Base-by-base conservation (phyloP, 2,797 vertebrate genomes). In the Parotocinclus haroldoi region DNA sequence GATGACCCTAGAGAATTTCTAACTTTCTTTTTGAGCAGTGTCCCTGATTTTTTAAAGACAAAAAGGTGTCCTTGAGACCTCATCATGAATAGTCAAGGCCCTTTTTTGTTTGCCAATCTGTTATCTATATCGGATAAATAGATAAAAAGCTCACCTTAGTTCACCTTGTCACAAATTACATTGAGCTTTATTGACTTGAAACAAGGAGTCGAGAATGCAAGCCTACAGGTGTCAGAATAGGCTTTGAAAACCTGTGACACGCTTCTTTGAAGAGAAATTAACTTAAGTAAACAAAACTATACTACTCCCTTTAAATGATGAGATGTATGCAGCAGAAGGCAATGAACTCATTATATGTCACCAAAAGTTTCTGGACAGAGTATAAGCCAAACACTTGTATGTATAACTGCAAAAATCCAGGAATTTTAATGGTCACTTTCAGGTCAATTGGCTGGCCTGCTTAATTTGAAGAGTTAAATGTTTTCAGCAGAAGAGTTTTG, bases 111-210 rank as follows among this genome's bases (percentile, higher is more conserved):
- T 57, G 36, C 13, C 14, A 38, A 38, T 76, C 69, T 68, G 63
- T 71, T 69, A 12, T 52, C 56, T 58, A 45, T 48, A 40, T 8
- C 59, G 55, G 64, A 75, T 61, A 56, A 53, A 57, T 58, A 59
- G 60, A 69, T 67, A 51, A 76, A 75, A 77, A 59, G 39, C 69
- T 55, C 54, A 44, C 51, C 68, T 50, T 49, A 61, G 49, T 54
- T 80, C 75, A 78, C 72, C 68, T 73, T 71, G 58, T 17, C 19
- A 27, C 36, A 9, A 71, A 52, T 66, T 59, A 67, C 70, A 63
- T 38, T 58, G 42, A 66, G 61, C 19, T 51, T 62, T 51, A 66
- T 61, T 51, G 18, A 60, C 48, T 42, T n/a, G 10, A 9, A 44
- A 60, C 13, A 56, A 60, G 18, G 10, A 60, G 63, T 53, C 37